A percentile compares a stretch with the other conserved stretches of the same genome.
phyloP scores from a whole-genome alignment of 2,113 vertebrate species.

The Formicarius rufipectus region DNA sequence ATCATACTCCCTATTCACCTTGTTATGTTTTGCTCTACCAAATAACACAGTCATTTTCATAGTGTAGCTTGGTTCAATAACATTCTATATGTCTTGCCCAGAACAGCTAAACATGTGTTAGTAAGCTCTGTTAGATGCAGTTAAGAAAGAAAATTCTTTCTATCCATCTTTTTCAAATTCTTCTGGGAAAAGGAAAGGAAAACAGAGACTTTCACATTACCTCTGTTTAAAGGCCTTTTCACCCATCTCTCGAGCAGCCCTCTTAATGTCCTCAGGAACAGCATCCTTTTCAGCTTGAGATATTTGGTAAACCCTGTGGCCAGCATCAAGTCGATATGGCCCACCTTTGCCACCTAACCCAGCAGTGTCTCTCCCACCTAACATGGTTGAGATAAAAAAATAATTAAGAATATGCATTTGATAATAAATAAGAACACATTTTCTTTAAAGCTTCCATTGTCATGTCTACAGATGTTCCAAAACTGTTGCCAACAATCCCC shows the following conservation, averaged over 20 bases:
- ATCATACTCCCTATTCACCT: background rate
- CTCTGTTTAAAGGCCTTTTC: conserved; percentile 91
- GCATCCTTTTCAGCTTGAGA: conserved; percentile 93
- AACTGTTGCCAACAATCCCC: background rate
- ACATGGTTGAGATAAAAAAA: background rate
- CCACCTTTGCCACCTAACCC: conserved; percentile 95
- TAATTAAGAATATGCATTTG: background rate
- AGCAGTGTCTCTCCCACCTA: conserved; percentile 95
- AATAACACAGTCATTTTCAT: background rate
- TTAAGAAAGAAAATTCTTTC: background rate
- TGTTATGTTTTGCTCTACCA: background rate
- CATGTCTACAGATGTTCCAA: background rate
- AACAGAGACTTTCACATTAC: conserved; percentile 30
- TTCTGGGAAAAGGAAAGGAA: background rate
- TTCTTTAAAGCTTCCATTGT: background rate
- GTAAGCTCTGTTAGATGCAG: background rate
- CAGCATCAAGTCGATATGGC: conserved; percentile 90
- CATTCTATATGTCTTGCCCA: background rate
- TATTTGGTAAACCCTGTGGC: conserved; percentile 90
- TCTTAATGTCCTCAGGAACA: conserved; percentile 89
- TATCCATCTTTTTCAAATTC: background rate
- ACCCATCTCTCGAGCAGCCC: conserved; percentile 90
- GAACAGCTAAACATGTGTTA: background rate
- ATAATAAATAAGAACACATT: background rate
- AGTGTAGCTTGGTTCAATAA: background rate